These are phyloP conservation scores for Plotosus lineatus DNA, from an alignment of 2,113 vertebrate genomes.

Conservation along the genomic window DNA sequence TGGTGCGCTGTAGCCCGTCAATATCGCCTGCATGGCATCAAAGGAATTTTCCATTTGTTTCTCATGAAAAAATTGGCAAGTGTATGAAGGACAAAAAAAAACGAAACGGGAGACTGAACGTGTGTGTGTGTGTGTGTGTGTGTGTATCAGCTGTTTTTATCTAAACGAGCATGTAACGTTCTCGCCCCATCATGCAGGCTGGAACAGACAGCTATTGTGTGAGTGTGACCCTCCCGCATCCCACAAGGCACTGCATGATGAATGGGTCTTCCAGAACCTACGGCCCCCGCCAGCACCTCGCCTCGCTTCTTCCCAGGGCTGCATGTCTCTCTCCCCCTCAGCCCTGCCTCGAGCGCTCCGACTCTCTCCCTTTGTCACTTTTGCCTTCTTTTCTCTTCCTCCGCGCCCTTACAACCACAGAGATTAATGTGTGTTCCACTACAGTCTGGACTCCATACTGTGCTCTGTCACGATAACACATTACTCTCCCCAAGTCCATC, in stretches of 20 bases:
- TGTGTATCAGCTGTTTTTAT: slow-evolving; percentile 34
- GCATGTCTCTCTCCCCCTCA: slow-evolving; percentile 60
- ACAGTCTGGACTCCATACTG: slow-evolving; percentile 70
- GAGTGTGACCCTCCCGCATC: slow-evolving; percentile 70
- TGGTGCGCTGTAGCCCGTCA: not conserved
- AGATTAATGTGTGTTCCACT: slow-evolving; percentile 74
- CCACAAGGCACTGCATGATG: slow-evolving; percentile 78
- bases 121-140: not conserved
- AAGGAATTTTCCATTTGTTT: slow-evolving; percentile 1
- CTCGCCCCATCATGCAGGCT: slow-evolving; percentile 24
- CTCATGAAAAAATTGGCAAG: not conserved
- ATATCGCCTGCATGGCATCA: not conserved
- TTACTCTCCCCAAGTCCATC: slow-evolving; percentile 60
- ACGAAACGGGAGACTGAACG: not conserved
- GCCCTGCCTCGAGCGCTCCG: slow-evolving; percentile 59
- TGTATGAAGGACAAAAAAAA: slow-evolving; percentile 20
- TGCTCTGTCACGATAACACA: slow-evolving; percentile 72
- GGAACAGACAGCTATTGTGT: slow-evolving; percentile 76
- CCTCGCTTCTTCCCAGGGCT: slow-evolving; percentile 44
- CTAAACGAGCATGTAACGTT: slow-evolving; percentile 30
- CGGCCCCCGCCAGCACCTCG: slow-evolving; percentile 30
- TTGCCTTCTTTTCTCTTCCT: slow-evolving; percentile 42
- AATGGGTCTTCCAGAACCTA: slow-evolving; percentile 72
- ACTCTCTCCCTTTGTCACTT: slow-evolving; percentile 64
- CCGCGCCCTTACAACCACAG: slow-evolving; percentile 62